Percentiles rank a stretch among this genome's conserved stretches.
Evolutionary conservation across 2,113 vertebrate species (phyloP).

Genomic region (Tricholaema leucomelas): DNA sequence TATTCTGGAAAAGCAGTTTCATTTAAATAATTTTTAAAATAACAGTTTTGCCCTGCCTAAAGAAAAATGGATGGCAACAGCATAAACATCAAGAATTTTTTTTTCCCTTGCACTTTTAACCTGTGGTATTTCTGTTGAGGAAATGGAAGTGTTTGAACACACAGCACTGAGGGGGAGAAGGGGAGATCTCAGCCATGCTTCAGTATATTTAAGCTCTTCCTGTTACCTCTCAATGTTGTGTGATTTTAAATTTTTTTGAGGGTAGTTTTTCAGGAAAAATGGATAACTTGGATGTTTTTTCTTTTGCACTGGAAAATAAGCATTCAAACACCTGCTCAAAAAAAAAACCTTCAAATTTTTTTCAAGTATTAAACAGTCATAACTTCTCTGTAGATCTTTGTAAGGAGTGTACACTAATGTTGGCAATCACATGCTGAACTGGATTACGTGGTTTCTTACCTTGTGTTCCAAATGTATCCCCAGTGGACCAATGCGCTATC

Average conservation of each 20-base stretch:
- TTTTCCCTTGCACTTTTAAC: slow-evolving; percentile 61
- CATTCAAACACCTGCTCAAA: slow-evolving; percentile 72
- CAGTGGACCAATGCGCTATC: slow-evolving; percentile 80
- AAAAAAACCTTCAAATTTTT: slow-evolving; percentile 55
- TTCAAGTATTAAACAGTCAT: slow-evolving; percentile 73
- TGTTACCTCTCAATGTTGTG: slow-evolving; percentile 23
- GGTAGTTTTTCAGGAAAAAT: slow-evolving; percentile 64
- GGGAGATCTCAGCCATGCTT: slow-evolving; percentile 42
- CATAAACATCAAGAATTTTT: slow-evolving; percentile 18
- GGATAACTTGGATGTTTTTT: slow-evolving; percentile 60
- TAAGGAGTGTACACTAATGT: slow-evolving; percentile 77
- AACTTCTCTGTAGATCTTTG: slow-evolving; percentile 75
- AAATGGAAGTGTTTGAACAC: slow-evolving; percentile 43
- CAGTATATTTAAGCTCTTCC: slow-evolving; percentile 53
- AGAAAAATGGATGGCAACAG: slow-evolving; percentile 40
- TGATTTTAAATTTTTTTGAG: not conserved
- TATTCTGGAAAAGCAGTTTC: slow-evolving; percentile 64
- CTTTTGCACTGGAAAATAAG: slow-evolving; percentile 80
- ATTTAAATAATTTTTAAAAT: slow-evolving; percentile 14
- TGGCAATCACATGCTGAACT: slow-evolving; percentile 75
- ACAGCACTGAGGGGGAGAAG: slow-evolving; percentile 16
- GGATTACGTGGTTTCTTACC: slow-evolving; percentile 75
- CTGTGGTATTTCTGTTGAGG: slow-evolving; percentile 68
- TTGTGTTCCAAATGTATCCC: slow-evolving; percentile 79
- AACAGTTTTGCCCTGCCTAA: not conserved